Percentiles rank a stretch among this genome's conserved stretches.
Evolutionary conservation across 2,797 vertebrate species (phyloP).

Genomic region (Sebastes iracundus): DNA sequence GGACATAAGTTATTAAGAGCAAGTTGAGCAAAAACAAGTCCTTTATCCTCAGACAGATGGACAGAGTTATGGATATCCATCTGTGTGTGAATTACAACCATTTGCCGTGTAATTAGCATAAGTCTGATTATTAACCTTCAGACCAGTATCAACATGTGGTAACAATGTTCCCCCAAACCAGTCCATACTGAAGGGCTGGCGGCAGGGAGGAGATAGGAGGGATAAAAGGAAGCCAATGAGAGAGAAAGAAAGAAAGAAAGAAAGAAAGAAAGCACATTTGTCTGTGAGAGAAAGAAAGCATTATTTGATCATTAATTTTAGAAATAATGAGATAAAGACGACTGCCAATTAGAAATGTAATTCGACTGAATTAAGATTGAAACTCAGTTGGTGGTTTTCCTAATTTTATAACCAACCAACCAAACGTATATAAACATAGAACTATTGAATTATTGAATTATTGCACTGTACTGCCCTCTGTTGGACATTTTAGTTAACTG

Average conservation of each 20-base stretch:
- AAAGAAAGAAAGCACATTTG: too few relatives aligned
- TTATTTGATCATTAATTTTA: not conserved
- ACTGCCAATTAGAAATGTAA: not conserved
- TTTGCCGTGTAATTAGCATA: conserved; percentile 20
- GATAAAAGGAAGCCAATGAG: not conserved
- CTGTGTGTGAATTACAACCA: not conserved
- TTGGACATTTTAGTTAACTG: conserved; percentile 22
- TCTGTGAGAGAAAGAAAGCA: not conserved
- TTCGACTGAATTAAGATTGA: not conserved
- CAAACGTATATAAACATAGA: not conserved
- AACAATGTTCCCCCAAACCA: conserved; percentile 33
- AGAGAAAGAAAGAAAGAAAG: not conserved
- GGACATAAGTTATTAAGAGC: not conserved
- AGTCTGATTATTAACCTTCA: conserved; percentile 17
- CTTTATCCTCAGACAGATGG: not conserved
- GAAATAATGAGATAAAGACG: not conserved
- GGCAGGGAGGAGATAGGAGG: conserved; percentile 4
- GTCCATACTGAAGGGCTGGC: not conserved
- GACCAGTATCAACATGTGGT: conserved; percentile 20
- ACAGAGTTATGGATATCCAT: not conserved
- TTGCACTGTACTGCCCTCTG: conserved; percentile 57
- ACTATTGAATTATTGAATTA: not conserved
- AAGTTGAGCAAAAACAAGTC: not conserved
- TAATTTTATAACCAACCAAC: not conserved
- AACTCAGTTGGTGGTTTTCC: not conserved